Conservation (phyloP, 2,888 invertebrate genomes). For the Periphyllus acericola region DNA sequence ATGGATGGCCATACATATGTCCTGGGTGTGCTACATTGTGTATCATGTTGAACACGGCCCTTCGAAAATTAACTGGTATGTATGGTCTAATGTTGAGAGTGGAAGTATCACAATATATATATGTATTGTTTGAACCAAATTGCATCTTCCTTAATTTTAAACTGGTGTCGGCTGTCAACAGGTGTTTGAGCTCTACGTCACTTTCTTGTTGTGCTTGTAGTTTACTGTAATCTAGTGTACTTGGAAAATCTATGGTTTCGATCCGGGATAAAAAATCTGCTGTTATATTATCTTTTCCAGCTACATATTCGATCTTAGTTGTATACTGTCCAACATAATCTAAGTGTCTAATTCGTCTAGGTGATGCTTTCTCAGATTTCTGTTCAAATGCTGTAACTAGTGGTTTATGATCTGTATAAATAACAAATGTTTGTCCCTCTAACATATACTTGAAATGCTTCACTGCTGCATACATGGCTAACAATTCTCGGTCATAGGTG, state of each 20-base stretch:
- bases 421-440: constrained; percentile 63
- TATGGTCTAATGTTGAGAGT: constrained; percentile 64
- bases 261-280: constrained; percentile 62
- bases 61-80: constrained; percentile 39
- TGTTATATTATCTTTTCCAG: constrained; percentile 57
- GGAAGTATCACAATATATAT: constrained; percentile 40
- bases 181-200: constrained; percentile 38
- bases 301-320: constrained; percentile 56
- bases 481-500: constrained; percentile 60
- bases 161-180: not conserved
- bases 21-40: constrained; percentile 65
- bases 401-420: constrained; percentile 63
- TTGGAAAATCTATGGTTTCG: constrained; percentile 10
- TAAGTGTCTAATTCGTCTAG: constrained; percentile 51
- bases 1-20: constrained; percentile 67
- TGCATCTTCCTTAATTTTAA: not conserved
- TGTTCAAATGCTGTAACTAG: constrained; percentile 62
- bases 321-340: constrained; percentile 59
- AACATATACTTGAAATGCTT: constrained; percentile 61
- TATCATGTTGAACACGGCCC: constrained; percentile 61
- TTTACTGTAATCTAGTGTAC: not conserved
- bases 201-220: constrained; percentile 23
- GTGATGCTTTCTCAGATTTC: constrained; percentile 47
- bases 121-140: not conserved
- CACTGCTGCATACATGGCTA: constrained; percentile 19